Conservation (phyloP, 2,888 invertebrate genomes). For the Agrilus mali region DNA sequence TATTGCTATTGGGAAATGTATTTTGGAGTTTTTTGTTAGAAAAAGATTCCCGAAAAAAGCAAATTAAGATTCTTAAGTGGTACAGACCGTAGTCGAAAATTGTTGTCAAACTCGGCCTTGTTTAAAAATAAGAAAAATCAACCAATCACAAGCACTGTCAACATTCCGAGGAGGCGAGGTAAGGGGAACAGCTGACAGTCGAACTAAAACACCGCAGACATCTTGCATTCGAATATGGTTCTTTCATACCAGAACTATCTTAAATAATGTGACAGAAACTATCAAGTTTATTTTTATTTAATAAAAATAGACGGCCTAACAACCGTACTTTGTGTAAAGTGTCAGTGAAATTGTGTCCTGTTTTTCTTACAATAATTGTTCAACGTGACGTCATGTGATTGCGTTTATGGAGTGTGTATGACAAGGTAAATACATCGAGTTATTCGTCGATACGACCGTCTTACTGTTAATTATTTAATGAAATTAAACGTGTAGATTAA, state of each 20-base stretch:
- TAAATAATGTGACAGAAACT: slow-evolving; percentile 24
- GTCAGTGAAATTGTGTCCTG: neutral
- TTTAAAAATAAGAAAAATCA: slow-evolving; percentile 10
- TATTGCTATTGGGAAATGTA: no score
- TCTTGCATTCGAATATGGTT: slow-evolving; percentile 24
- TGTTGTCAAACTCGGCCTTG: neutral
- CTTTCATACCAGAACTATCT: no score
- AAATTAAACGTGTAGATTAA: neutral
- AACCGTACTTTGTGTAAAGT: no score
- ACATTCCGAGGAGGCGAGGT: slow-evolving; percentile 17
- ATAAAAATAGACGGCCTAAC: no score
- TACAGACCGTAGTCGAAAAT: neutral
- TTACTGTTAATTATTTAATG: neutral
- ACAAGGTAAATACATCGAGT: slow-evolving; percentile 4
- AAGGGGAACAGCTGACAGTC: slow-evolving; percentile 33
- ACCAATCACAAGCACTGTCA: slow-evolving; percentile 22
- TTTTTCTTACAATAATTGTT: slow-evolving; percentile 13
- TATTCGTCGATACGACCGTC: no score
- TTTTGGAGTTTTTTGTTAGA: no score
- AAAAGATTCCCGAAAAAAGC: no score
- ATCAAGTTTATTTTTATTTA: slow-evolving; percentile 15
- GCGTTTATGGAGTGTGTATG: slow-evolving; percentile 27
- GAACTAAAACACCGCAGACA: slow-evolving; percentile 29
- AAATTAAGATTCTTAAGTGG: no score
- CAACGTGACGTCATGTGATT: slow-evolving; percentile 34